phyloP scores from a whole-genome alignment of 1,140 invertebrate genomes.

The Mamestra configurata region DNA sequence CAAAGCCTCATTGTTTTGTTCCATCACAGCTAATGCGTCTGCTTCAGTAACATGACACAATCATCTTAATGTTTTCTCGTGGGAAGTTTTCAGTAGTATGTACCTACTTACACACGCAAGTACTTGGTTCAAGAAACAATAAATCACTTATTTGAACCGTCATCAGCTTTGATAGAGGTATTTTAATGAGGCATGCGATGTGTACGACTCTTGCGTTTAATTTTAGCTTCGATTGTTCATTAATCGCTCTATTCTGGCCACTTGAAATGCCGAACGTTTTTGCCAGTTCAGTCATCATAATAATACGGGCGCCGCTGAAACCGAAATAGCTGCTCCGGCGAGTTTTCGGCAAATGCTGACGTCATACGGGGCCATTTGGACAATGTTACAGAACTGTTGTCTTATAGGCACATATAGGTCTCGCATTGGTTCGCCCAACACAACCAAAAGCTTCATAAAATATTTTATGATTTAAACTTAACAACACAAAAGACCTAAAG shows the following conservation, averaged over 20 bases:
- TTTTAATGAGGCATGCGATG: slow-evolving; percentile 32
- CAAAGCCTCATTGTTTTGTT: slow-evolving; percentile 37
- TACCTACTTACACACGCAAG: not conserved
- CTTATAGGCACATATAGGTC: not conserved
- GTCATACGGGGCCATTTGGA: slow-evolving; percentile 71
- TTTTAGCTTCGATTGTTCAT: slow-evolving; percentile 60
- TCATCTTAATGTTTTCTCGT: slow-evolving; percentile 41
- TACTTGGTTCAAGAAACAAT: slow-evolving; percentile 17
- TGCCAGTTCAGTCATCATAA: slow-evolving; percentile 72
- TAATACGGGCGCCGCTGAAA: slow-evolving; percentile 61
- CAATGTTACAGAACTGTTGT: slow-evolving; percentile 57
- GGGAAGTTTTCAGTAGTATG: slow-evolving; percentile 17
- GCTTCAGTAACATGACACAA: slow-evolving; percentile 35
- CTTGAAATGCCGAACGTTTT: slow-evolving; percentile 71
- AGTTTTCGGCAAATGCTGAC: slow-evolving; percentile 71
- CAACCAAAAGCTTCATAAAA: not conserved
- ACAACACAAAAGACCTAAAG: not conserved
- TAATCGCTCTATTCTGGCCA: slow-evolving; percentile 61
- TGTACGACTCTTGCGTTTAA: slow-evolving; percentile 46
- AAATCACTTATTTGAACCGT: slow-evolving; percentile 32
- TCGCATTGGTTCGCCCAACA: not conserved
- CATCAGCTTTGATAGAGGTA: slow-evolving; percentile 37
- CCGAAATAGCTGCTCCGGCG: slow-evolving; percentile 67
- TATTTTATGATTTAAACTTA: not conserved
- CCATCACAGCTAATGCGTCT: slow-evolving; percentile 33